These are phyloP conservation scores for Daptonema setosum DNA, from an alignment of 2,888 invertebrate species.

Conservation along the genomic window DNA sequence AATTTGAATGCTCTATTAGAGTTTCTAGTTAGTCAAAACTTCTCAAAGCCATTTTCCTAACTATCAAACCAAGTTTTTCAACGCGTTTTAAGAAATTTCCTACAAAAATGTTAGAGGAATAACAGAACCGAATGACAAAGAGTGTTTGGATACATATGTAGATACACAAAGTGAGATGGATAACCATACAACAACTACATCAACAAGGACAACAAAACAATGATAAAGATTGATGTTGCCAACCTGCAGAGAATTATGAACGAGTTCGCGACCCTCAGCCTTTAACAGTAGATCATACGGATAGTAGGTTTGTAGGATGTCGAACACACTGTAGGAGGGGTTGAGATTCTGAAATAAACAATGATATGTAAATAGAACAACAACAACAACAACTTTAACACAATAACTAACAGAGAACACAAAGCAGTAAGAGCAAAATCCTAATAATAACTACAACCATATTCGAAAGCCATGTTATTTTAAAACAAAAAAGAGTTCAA, in stretches of 20 bases:
- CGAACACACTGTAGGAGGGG: constrained; percentile 43
- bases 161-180: too few species aligned
- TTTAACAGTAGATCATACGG: constrained; percentile 57
- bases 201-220: constrained; percentile 9
- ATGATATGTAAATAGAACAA: too few species aligned
- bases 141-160: too few species aligned
- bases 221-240: constrained; percentile 7
- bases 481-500: not conserved
- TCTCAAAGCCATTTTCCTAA: too few species aligned
- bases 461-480: not conserved
- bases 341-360: constrained; percentile 48
- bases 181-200: constrained; percentile 4
- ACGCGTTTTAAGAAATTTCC: too few species aligned
- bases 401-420: constrained; percentile 11
- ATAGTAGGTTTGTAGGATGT: constrained; percentile 53
- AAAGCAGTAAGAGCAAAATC: too few species aligned
- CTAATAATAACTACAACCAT: not conserved
- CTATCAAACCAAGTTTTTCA: too few species aligned
- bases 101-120: too few species aligned
- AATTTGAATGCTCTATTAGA: too few species aligned
- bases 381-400: constrained; percentile 13
- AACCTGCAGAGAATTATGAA: constrained; percentile 44
- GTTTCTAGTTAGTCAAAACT: too few species aligned
- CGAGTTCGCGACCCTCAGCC: constrained; percentile 50
- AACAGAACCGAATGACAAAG: too few species aligned